Conservation (phyloP, 2,888 invertebrate species). For the Drosophila kuntzei region DNA sequence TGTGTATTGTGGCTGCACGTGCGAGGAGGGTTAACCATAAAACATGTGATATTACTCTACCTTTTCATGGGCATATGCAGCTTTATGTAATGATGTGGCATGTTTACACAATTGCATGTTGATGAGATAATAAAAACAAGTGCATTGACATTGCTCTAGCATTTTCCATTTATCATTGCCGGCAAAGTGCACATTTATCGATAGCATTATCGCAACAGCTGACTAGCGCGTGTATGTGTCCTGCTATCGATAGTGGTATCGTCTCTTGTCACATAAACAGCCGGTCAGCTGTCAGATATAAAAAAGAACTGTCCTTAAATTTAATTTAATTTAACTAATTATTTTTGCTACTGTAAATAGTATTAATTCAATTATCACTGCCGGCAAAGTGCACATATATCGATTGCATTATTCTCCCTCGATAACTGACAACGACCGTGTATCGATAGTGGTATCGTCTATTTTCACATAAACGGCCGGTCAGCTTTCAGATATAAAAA, state of each 20-base stretch:
- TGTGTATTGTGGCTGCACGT: slow-evolving; percentile 32
- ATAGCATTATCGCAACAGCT: neutral
- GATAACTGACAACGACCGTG: too few relatives aligned
- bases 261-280: neutral
- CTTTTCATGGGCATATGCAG: slow-evolving; percentile 6
- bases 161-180: neutral
- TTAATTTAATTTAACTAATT: too few relatives aligned
- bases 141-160: slow-evolving; percentile 1
- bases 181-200: slow-evolving; percentile 7
- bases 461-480: slow-evolving; percentile 21
- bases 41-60: neutral
- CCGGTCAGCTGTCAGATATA: neutral
- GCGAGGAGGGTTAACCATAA: neutral
- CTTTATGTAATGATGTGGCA: slow-evolving; percentile 1
- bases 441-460: neutral
- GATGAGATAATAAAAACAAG: neutral
- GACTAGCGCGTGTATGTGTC: neutral
- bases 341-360: neutral
- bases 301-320: too few relatives aligned
- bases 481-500: too few relatives aligned
- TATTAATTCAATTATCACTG: neutral
- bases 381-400: neutral
- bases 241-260: neutral
- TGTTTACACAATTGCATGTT: slow-evolving; percentile 2
- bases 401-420: neutral